Conservation (phyloP, 23 tunicate genomes). For the Halocynthia aurantium region DNA sequence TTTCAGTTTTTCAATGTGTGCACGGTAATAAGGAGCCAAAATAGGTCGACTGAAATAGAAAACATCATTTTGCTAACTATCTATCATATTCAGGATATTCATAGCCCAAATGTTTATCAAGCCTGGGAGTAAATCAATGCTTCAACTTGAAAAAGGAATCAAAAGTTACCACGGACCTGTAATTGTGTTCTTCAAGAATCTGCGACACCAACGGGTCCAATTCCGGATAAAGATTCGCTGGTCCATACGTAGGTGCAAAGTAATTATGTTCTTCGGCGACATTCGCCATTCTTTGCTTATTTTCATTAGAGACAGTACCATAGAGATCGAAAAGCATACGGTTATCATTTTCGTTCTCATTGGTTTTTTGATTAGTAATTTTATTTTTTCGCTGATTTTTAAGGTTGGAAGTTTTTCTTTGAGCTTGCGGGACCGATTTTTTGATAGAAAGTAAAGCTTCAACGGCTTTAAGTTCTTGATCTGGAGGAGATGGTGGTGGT, state of each 20-base stretch:
- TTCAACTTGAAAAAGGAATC: background rate
- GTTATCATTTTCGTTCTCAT: no score
- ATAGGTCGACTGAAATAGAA: conserved; percentile 1
- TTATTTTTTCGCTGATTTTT: no score
- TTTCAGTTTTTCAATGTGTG: no score
- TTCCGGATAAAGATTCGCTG: background rate
- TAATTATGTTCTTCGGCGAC: conserved; percentile 86
- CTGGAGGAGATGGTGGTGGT: background rate
- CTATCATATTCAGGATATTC: no score
- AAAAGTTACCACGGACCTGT: conserved; percentile 26
- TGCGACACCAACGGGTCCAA: conserved; percentile 31
- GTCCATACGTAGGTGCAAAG: conserved; percentile 40
- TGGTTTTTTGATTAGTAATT: no score
- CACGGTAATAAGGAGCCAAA: background rate
- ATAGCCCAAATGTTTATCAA: no score
- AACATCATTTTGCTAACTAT: background rate
- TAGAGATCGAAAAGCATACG: no score
- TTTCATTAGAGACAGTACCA: no score
- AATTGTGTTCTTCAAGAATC: conserved; percentile 43
- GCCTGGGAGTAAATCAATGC: no score
- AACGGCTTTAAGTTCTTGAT: conserved; percentile 72
- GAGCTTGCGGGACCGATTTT: conserved; percentile 30
- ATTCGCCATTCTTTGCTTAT: conserved; percentile 15
- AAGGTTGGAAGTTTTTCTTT: no score
- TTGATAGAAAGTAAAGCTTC: conserved; percentile 64